Base-by-base conservation (phyloP, 2,113 vertebrate genomes). In the Phainopepla nitens region DNA sequence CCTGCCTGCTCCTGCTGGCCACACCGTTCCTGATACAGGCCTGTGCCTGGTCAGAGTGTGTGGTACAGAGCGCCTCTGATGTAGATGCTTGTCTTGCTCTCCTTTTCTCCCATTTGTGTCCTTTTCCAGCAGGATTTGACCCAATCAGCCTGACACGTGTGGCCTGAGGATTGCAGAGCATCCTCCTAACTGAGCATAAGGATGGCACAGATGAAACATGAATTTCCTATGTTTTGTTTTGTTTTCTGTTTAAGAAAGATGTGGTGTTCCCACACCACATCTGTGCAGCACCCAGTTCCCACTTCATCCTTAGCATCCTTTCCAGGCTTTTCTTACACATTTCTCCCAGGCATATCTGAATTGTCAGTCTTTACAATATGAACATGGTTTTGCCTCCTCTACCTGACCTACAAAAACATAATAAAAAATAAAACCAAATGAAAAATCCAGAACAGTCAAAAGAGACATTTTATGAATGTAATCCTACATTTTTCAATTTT, bases 61-160 rank as follows among this genome's bases (percentile, higher is more conserved):
- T 20, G 22, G 23, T 23, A 14, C 1, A 58, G 49, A 69, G 61
- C 68, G 33, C 3, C 51, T 25, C 4, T 1, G 15, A 11, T 35
- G 11, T 0, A 44, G 24, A 11, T 9, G 2, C 13, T 14, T 56
- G 17, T 25, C 25, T 65, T 45, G 68, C 10, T 45, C 36, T 73
- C 31, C 4, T 16, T 3, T 14, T 33, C 5, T 69, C n/a, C 45
- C 56, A n/a, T 31, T 14, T 60, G 10, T 75, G 36, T 33, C 35
- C 15, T 33, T 31, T 29, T 75, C 42, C 75, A 60, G 45, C 10
- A 53, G 28, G 25, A 54, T 58, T 45, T 2, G 2, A 57, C 9
- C 25, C 70, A 25, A 3, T 9, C 78, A 78, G n/a, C 31, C 62
- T 90, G 16, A 78, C 16, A 21, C 8, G 5, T 0, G 0, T 8